A percentile compares a stretch with the other conserved stretches of the same genome.
Conservation (phyloP, 2,888 invertebrate genomes). For the Carpatolechia fugitivella region DNA sequence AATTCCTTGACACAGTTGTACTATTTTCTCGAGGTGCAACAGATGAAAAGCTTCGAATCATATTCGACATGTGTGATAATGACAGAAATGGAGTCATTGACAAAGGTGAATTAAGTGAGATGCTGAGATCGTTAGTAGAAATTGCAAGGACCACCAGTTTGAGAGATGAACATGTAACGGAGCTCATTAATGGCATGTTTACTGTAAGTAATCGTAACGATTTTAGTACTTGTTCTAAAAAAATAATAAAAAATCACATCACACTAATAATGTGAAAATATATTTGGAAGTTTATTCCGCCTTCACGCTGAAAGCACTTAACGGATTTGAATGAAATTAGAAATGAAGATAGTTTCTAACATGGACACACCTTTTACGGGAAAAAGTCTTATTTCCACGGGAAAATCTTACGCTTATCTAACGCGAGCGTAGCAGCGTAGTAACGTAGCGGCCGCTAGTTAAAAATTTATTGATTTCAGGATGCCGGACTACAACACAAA, state of each 20-base stretch:
- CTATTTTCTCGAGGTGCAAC: conserved; percentile 95
- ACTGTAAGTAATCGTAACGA: conserved; percentile 79
- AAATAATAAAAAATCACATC: too few relatives aligned
- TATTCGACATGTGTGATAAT: conserved; percentile 98
- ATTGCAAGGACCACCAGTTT: conserved; percentile 95
- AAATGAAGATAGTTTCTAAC: too few relatives aligned
- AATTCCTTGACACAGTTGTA: conserved; percentile 96
- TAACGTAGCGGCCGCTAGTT: too few relatives aligned
- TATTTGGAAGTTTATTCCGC: too few relatives aligned
- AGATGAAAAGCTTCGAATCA: conserved; percentile 94
- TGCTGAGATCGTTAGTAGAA: conserved; percentile 94
- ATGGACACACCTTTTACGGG: too few relatives aligned
- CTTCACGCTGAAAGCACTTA: too few relatives aligned
- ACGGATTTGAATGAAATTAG: too few relatives aligned
- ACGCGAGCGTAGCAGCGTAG: too few relatives aligned
- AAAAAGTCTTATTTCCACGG: too few relatives aligned
- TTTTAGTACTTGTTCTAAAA: too few relatives aligned
- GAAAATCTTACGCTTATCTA: too few relatives aligned
- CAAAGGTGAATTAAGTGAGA: conserved; percentile 94
- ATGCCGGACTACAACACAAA: conserved; percentile 93
- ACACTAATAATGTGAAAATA: too few relatives aligned
- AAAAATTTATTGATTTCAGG: conserved; percentile 71
- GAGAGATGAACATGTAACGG: conserved; percentile 93
- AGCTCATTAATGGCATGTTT: conserved; percentile 96
- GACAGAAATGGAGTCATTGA: conserved; percentile 96